Base-by-base conservation (phyloP, 2,113 vertebrate genomes). In the Tiliqua scincoides region DNA sequence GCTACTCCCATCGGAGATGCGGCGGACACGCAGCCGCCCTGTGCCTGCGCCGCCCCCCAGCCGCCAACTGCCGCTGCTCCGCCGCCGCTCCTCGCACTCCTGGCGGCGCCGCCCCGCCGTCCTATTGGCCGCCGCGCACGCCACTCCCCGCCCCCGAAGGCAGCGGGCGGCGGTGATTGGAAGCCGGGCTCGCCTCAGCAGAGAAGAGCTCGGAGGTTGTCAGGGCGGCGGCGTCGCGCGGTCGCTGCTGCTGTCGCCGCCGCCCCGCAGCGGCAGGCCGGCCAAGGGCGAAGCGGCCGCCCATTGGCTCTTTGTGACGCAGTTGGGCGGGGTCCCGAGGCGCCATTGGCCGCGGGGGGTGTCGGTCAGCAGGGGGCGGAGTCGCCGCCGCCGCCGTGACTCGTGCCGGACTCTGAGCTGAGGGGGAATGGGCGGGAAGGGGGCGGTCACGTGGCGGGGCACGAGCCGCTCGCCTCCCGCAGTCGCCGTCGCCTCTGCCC, bases 261-360 rank as follows among this genome's bases (percentile, higher is more conserved):
- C 25, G 87, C 92, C 89, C 72, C 57, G 74, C n/a, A 63, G 43
- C 0, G 12, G 0, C 0, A 7, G 1, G 2, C 54, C 0, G 11
- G 2, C 0, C 0, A 5, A 0, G 1, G 85, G 89, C 87, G 89
- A 20, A 1, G 0, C 0, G 0, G 7, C 2, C 0, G 0, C 8
- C 78, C 1, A 91, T 85, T 92, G 93, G 93, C 18, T 74, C 4
- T 0, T 0, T 3, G 2, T 1, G 59, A 2, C 1, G n/a, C 11
- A 1, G 62, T 0, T 1, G 74, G 85, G 84, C 2, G 57, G 86
- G 0, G 0, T 0, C 0, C 0, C 0, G 1, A 8, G 0, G 1
- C 3, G 1, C 48, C 20, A 59, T 76, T 94, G 93, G 84, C 10
- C 0, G 0, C 0, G 0, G 1, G 0, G 25, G 4, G 57, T 73